phyloP scores from a whole-genome alignment of 2,113 vertebrate species.

The Peromyscus leucopus region DNA sequence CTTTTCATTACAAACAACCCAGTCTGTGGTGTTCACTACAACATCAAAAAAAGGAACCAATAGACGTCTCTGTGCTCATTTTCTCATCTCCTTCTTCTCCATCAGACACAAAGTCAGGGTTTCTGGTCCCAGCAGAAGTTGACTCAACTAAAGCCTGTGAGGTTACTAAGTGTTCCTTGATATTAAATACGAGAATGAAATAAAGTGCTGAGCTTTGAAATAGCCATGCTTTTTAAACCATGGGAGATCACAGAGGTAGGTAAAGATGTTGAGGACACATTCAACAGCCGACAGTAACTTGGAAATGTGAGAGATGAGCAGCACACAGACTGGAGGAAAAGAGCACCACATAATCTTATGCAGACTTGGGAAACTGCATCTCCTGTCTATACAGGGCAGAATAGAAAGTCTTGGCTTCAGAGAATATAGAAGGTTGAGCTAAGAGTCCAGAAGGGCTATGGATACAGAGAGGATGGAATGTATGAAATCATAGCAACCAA shows the following conservation, averaged over 20 bases:
- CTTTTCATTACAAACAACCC: not conserved
- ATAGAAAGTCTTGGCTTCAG: not conserved
- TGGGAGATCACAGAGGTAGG: no score
- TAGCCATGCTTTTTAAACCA: not conserved
- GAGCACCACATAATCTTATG: not conserved
- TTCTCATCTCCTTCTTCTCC: not conserved
- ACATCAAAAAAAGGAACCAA: not conserved
- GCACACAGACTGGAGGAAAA: not conserved
- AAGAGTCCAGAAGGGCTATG: not conserved
- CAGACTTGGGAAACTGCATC: not conserved
- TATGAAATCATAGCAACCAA: not conserved
- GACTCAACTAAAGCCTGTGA: not conserved
- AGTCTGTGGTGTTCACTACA: no score
- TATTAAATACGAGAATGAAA: not conserved
- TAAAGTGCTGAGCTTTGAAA: not conserved
- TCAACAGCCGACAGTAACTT: rapidly evolving
- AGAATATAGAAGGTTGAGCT: not conserved
- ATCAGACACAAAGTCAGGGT: not conserved
- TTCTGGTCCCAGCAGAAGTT: not conserved
- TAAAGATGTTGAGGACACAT: not conserved
- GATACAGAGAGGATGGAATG: no score
- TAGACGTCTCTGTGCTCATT: rapidly evolving
- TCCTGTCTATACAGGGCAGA: not conserved
- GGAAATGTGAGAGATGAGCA: not conserved
- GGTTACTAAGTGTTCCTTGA: not conserved